Base-by-base conservation (phyloP, 2,888 invertebrate genomes). In the Dysmachus trigonus region DNA sequence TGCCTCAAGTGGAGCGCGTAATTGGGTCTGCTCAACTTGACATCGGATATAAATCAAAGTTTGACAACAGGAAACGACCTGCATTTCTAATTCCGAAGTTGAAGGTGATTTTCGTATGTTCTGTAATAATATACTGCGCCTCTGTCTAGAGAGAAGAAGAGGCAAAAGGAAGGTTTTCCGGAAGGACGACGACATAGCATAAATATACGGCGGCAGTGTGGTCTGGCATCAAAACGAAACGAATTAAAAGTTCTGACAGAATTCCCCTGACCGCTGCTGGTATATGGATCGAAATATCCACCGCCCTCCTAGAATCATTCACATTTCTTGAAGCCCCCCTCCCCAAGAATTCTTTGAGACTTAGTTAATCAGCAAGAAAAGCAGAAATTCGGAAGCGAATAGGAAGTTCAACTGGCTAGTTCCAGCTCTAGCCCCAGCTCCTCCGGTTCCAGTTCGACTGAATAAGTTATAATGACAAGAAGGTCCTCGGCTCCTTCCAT, bases 381-480 rank as follows among this genome's bases (percentile, higher is more conserved):
- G 33, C 41, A 81, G n/a, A 81, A 81, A 81, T 81, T 41, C 62
- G 15, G 62, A 81, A 81, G 33, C 62, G 53, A 53, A 30, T 62
- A 33, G 81, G 47, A 81, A 81, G 18, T 81, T 62, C 81, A 81
- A 31, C 62, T 81, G 81, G 81, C 81, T 62, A 81, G 81, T 81
- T 81, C 33, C 53, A n/a, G n/a, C n/a, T n/a, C n/a, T n/a, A n/a
- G n/a, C n/a, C n/a, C n/a, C n/a, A n/a, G n/a, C n/a, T n/a, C n/a
- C n/a, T n/a, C n/a, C n/a, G n/a, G n/a, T n/a, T n/a, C n/a, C n/a
- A n/a, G n/a, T n/a, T n/a, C n/a, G n/a, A 53, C n/a, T 53, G 81
- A 81, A 81, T 81, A 81, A 81, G 81, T 81, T 81, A 81, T 81
- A 81, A 81, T 33, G 81, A 81, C 81, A 81, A 81, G 81, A 62